phyloP scores from a whole-genome alignment of 2,113 vertebrate genomes.

The Peromyscus leucopus region DNA sequence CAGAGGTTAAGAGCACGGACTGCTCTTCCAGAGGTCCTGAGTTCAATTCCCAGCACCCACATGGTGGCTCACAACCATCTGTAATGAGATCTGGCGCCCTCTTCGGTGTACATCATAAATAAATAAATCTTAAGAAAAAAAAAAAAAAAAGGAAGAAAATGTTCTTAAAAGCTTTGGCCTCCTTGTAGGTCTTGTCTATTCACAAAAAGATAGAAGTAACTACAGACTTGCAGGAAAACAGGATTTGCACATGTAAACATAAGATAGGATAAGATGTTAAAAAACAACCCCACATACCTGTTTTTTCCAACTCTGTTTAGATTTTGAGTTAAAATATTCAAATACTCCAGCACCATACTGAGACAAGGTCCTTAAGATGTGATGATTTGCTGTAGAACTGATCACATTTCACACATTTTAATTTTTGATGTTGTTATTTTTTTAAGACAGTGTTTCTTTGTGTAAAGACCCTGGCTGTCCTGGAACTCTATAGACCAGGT shows the following conservation, averaged over 20 bases:
- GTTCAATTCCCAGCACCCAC: too few species aligned
- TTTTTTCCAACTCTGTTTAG: slow-evolving; percentile 91
- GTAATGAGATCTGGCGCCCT: too few species aligned
- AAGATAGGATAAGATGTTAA: slow-evolving; percentile 50
- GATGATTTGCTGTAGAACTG: slow-evolving; percentile 92
- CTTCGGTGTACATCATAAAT: too few species aligned
- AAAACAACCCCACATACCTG: slow-evolving; percentile 87
- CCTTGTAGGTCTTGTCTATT: neutral
- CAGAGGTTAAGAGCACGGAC: too few species aligned
- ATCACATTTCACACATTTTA: slow-evolving; percentile 72
- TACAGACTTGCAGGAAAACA: neutral
- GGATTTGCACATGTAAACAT: neutral
- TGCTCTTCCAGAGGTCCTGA: too few species aligned
- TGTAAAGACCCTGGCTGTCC: neutral
- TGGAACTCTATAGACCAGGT: neutral
- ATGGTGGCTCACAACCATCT: too few species aligned
- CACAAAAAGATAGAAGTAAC: slow-evolving; percentile 35
- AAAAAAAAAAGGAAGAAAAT: neutral
- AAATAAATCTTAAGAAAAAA: too few species aligned
- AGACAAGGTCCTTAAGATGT: slow-evolving; percentile 92
- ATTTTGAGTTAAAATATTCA: slow-evolving; percentile 93
- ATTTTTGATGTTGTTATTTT: neutral
- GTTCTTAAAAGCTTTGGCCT: neutral
- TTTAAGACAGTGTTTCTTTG: neutral
- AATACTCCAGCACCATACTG: slow-evolving; percentile 91